A percentile compares a stretch with the other conserved stretches of the same genome.
phyloP scores from a whole-genome alignment of 2,797 vertebrate species.

The Miichthys miiuy region DNA sequence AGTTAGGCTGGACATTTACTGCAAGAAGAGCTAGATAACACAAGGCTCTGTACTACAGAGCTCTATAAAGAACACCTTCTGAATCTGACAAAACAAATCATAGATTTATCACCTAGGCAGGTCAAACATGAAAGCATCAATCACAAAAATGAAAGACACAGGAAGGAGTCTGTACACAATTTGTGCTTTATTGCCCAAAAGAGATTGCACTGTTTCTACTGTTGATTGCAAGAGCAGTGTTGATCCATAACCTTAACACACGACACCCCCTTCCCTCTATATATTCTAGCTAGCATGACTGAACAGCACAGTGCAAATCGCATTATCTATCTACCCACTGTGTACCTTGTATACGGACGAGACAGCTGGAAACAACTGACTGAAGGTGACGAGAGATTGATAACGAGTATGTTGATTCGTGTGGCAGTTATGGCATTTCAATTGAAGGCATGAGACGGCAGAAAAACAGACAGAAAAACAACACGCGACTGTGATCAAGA shows the following conservation, averaged over 20 bases:
- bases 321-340: constrained; percentile 22
- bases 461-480: constrained; percentile 23
- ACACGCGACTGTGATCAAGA: neutral
- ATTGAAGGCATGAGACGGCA: constrained; percentile 59
- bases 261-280: constrained; percentile 1
- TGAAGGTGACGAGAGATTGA: constrained; percentile 35
- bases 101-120: neutral
- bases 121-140: neutral
- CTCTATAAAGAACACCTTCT: neutral
- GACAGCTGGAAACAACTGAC: constrained; percentile 44
- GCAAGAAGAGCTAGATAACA: neutral
- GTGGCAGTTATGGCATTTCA: constrained; percentile 39
- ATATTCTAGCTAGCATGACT: constrained; percentile 24
- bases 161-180: constrained; percentile 45
- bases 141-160: constrained; percentile 21
- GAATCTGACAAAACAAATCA: neutral
- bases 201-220: constrained; percentile 73
- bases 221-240: constrained; percentile 74
- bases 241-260: constrained; percentile 31
- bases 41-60: neutral
- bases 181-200: constrained; percentile 85
- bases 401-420: constrained; percentile 10
- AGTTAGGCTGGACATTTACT: neutral
- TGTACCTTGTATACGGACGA: constrained; percentile 24
- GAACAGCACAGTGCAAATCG: constrained; percentile 62